Conservation (phyloP, 2,797 vertebrate species). For the Zonotrichia albicollis region DNA sequence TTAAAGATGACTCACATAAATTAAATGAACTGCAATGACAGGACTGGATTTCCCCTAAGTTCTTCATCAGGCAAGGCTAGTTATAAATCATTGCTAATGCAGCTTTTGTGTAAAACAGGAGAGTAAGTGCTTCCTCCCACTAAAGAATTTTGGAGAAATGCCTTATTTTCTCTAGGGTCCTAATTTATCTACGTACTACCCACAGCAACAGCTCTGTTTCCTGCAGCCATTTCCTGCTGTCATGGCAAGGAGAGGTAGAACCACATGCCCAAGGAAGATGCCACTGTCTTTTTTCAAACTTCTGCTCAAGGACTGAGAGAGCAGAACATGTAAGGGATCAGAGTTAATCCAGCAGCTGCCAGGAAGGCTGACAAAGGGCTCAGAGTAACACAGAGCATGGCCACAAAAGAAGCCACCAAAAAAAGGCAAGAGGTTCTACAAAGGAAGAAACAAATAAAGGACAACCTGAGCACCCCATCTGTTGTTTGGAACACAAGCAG, state of each 20-base stretch:
- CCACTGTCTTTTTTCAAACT: neutral
- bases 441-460: neutral
- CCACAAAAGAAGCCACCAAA: neutral
- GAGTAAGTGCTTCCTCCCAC: neutral
- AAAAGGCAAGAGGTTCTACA: neutral
- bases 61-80: neutral
- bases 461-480: neutral
- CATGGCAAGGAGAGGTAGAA: neutral
- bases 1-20: neutral
- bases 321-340: neutral
- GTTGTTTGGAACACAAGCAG: neutral
- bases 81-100: neutral
- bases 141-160: neutral
- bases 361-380: neutral
- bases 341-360: neutral
- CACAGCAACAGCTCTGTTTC: neutral
- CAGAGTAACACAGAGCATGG: neutral
- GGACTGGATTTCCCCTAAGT: neutral
- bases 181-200: neutral
- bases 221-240: neutral
- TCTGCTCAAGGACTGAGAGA: neutral
- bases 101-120: neutral
- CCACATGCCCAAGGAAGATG: neutral
- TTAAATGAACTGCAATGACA: neutral
- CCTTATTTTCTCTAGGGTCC: neutral